These are phyloP conservation scores for Drosophila nannoptera DNA, from an alignment of 1,140 invertebrate genomes.

Conservation along the genomic window DNA sequence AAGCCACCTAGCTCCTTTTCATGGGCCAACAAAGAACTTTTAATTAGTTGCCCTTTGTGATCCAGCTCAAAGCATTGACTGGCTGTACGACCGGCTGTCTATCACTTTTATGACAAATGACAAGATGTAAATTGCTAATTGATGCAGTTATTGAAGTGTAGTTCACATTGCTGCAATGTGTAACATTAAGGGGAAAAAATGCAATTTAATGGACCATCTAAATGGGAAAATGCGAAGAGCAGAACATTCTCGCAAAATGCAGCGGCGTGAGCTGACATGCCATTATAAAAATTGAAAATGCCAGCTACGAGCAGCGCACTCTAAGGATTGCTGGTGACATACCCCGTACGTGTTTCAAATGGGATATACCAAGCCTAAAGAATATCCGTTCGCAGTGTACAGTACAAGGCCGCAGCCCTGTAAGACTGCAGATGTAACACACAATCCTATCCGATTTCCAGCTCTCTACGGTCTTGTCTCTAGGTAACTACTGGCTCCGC, in stretches of 20 bases:
- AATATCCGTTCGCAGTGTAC: too few species aligned
- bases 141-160: neutral
- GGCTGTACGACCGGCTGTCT: slow-evolving; percentile 1
- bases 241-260: neutral
- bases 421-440: too few species aligned
- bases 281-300: slow-evolving; percentile 73
- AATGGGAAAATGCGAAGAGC: too few species aligned
- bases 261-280: slow-evolving; percentile 24
- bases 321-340: slow-evolving; percentile 21
- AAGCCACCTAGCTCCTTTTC: slow-evolving; percentile 6
- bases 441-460: too few species aligned
- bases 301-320: slow-evolving; percentile 24
- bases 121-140: slow-evolving; percentile 30
- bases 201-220: slow-evolving; percentile 40
- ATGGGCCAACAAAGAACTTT: slow-evolving; percentile 31
- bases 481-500: too few species aligned
- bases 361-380: too few species aligned
- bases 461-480: too few species aligned
- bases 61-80: neutral
- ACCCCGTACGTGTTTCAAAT: slow-evolving; percentile 3
- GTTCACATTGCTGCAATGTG: too few species aligned
- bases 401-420: too few species aligned
- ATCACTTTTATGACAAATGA: slow-evolving; percentile 13
- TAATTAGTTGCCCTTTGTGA: slow-evolving; percentile 32
- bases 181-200: neutral